Conservation (phyloP, 2,888 invertebrate genomes). For the Sminthurides aquaticus region DNA sequence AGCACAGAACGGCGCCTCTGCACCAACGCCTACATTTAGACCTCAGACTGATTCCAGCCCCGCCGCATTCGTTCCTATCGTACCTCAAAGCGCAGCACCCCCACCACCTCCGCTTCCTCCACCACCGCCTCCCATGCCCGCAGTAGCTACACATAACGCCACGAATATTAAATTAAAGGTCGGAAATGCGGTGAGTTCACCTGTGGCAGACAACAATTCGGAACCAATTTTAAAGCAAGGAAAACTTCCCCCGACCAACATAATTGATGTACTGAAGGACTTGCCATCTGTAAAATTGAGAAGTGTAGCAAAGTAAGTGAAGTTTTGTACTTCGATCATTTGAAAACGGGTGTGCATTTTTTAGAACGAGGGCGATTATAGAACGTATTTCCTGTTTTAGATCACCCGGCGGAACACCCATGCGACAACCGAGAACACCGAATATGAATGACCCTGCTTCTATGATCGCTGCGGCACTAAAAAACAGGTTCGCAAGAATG, state of each 20-base stretch:
- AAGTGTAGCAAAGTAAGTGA: constrained; percentile 31
- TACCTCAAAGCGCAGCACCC: constrained; percentile 2
- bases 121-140: constrained; percentile 16
- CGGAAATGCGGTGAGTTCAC: constrained; percentile 3
- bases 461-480: constrained; percentile 47
- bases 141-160: neutral
- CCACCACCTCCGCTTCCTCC: constrained; percentile 22
- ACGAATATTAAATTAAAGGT: neutral
- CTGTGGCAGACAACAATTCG: neutral
- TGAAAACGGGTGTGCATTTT: too few species aligned
- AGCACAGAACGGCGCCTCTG: constrained; percentile 4
- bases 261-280: constrained; percentile 39
- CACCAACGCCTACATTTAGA: neutral
- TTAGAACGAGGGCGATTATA: too few species aligned
- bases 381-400: too few species aligned
- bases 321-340: too few species aligned
- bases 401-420: constrained; percentile 48
- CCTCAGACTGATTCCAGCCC: neutral
- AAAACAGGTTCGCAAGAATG: constrained; percentile 47
- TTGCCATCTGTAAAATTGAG: constrained; percentile 32
- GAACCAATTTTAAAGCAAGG: neutral
- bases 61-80: neutral
- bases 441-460: constrained; percentile 45
- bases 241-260: constrained; percentile 5
- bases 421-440: constrained; percentile 35